Percentiles rank a stretch among this genome's conserved stretches.
These are phyloP conservation scores for Melanchra persicariae DNA, from an alignment of 2,888 invertebrate genomes.

Conservation along the genomic window DNA sequence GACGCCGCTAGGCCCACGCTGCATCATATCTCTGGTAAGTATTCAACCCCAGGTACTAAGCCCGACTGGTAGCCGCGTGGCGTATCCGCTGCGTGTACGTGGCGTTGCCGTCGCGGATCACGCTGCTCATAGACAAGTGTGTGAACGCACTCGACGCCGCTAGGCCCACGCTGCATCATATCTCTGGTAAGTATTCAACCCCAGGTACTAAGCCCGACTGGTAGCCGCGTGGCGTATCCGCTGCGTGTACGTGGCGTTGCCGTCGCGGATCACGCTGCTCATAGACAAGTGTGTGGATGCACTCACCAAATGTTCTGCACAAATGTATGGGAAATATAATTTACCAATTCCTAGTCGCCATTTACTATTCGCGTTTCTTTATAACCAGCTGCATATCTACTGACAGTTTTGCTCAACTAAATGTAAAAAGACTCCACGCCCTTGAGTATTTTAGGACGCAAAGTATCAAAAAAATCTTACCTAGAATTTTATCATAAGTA, in stretches of 20 bases:
- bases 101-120: slow-evolving; percentile 98
- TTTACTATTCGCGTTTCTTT: too few relatives aligned
- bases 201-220: slow-evolving; percentile 96
- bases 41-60: too few relatives aligned
- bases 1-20: slow-evolving; percentile 97
- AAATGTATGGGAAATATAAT: too few relatives aligned
- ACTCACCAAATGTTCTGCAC: too few relatives aligned
- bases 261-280: slow-evolving; percentile 97
- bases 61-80: slow-evolving; percentile 98
- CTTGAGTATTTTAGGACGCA: too few relatives aligned
- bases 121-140: slow-evolving; percentile 97
- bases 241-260: slow-evolving; percentile 97
- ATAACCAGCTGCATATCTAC: too few relatives aligned
- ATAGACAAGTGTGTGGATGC: slow-evolving; percentile 97
- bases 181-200: slow-evolving; percentile 80
- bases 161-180: slow-evolving; percentile 96
- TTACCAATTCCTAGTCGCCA: too few relatives aligned
- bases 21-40: slow-evolving; percentile 91
- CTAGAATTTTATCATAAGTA: too few relatives aligned
- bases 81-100: slow-evolving; percentile 97
- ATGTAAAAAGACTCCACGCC: too few relatives aligned
- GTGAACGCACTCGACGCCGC: slow-evolving; percentile 97
- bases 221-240: slow-evolving; percentile 98
- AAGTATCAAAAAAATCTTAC: too few relatives aligned
- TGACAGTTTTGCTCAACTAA: too few relatives aligned